Evolutionary conservation across 2,888 invertebrate genomes (phyloP).

Genomic region (Pristionchus mayeri): DNA sequence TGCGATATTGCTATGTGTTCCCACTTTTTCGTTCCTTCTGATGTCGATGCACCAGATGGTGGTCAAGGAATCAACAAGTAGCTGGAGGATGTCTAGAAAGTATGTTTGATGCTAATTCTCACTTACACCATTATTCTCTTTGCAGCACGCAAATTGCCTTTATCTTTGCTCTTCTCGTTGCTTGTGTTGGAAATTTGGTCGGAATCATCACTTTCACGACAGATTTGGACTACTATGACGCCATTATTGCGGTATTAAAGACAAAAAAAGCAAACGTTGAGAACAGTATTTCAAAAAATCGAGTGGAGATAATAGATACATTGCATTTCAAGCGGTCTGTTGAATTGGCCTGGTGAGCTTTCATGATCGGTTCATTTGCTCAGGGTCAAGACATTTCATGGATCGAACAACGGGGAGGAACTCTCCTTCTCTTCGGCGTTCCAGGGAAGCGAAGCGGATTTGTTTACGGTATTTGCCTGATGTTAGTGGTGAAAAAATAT

Average conservation of each 20-base stretch:
- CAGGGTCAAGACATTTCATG: background rate
- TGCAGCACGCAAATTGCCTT: background rate
- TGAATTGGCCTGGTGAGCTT: background rate
- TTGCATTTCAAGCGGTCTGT: background rate
- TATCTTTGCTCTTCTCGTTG: background rate
- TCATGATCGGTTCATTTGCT: background rate
- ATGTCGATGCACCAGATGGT: slow-evolving; percentile 3
- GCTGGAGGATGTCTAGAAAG: background rate
- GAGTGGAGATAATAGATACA: background rate
- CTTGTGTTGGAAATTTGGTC: background rate
- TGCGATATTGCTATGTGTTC: background rate
- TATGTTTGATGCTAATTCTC: background rate
- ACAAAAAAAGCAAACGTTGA: no score
- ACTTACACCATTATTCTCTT: no score
- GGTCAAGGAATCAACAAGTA: background rate
- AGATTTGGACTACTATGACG: background rate
- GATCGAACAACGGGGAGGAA: background rate
- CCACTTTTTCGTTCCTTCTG: background rate
- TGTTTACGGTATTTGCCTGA: background rate
- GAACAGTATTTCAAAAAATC: no score
- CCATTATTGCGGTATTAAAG: no score
- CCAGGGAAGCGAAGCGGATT: background rate
- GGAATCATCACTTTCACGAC: background rate
- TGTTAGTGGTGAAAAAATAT: background rate
- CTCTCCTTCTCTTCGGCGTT: slow-evolving; percentile 6